Base-by-base conservation (phyloP, 1,140 invertebrate genomes). In the Pseudomyrmex dendroicus region DNA sequence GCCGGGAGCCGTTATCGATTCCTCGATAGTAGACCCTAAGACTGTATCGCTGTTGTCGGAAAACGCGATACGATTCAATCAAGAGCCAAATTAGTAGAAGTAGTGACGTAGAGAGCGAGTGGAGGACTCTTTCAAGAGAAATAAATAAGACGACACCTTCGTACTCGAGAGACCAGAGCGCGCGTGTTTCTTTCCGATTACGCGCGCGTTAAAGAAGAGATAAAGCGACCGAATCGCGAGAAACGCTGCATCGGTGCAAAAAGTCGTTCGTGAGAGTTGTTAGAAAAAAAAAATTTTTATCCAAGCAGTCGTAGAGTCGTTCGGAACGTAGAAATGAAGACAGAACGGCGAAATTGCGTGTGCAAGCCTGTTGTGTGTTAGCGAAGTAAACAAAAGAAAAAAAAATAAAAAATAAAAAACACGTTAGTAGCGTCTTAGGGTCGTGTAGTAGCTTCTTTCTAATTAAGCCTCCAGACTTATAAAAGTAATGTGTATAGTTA, bases 401-500 rank as follows among this genome's bases (percentile, higher is more conserved):
- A 70, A 84, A 66, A 73, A 82, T 35, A 35, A 35, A 35, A 35
- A 35, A 35, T 35, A 35, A 35, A 35, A 35, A 35, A 35, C 35
- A 67, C 44, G 50, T 84, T 86, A 90, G 74, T 91, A 92, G 89
- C 77, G 74, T 91, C 82, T 88, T 91, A 89, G 89, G 90, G 72
- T 88, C 76, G 84, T 87, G 77, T 90, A 89, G 89, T 91, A 91
- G 85, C 83, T 89, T 88, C 86, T 91, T 91, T 91, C 86, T 89
- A 89, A 84, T 88, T 89, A 89, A 89, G 87, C 80, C 67, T 89
- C 83, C 88, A 89, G 70, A 82, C 80, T 84, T 35, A 35, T 35
- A 35, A 35, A 84, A 86, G 73, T 89, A 89, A 77, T 78, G 73
- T 91, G 90, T 92, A 92, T 92, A 92, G 90, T 93, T 91, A 89